Evolutionary conservation across 2,797 vertebrate species (phyloP).

Genomic region (Epinephelus awoara): DNA sequence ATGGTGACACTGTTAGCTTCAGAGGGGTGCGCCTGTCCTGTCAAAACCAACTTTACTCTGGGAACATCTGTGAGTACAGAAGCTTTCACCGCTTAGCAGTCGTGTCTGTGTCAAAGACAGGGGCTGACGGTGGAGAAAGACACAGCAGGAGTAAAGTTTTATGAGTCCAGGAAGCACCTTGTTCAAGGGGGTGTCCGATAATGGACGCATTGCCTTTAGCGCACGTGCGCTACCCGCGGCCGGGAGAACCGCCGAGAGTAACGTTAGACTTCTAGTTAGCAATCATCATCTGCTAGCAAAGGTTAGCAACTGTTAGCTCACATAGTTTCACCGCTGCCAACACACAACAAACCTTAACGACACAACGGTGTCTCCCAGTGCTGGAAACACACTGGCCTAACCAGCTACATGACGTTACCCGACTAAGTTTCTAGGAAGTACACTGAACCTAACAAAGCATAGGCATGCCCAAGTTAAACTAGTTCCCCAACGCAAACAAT

Average conservation of each 20-base stretch:
- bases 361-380: background rate
- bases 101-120: accelerated
- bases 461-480: slow-evolving; percentile 79
- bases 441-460: slow-evolving; percentile 66
- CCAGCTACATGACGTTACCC: background rate
- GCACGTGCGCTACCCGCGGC: slow-evolving; percentile 73
- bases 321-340: background rate
- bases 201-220: slow-evolving; percentile 59
- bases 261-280: slow-evolving; percentile 45
- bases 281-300: slow-evolving; percentile 51
- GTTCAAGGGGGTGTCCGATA: slow-evolving; percentile 60
- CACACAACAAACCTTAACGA: background rate
- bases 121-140: accelerated
- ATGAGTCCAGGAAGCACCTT: background rate
- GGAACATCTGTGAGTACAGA: accelerated
- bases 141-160: accelerated
- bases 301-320: slow-evolving; percentile 20
- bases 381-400: background rate
- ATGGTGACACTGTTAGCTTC: slow-evolving; percentile 6
- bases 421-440: slow-evolving; percentile 68
- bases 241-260: slow-evolving; percentile 29
- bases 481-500: slow-evolving; percentile 79
- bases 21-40: background rate
- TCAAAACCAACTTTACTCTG: background rate
- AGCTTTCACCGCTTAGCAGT: accelerated